A percentile compares a stretch with the other conserved stretches of the same genome.
These are phyloP conservation scores for Mus pahari DNA, from an alignment of 2,113 vertebrate genomes.

Conservation along the genomic window DNA sequence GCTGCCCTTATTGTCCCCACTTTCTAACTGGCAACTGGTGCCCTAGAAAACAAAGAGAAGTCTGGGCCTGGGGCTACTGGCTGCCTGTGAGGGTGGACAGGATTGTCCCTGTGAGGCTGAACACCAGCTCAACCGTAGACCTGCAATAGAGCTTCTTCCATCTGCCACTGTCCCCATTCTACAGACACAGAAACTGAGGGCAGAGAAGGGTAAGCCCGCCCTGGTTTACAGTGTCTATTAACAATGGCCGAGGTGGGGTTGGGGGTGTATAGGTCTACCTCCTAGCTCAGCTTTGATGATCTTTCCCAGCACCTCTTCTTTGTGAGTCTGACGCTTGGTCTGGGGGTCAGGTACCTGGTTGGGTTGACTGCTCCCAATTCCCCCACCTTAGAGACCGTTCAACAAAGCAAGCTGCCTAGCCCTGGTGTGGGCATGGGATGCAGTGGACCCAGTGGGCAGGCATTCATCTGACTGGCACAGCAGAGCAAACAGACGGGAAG, in stretches of 20 bases:
- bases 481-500: constrained; percentile 77
- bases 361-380: background rate
- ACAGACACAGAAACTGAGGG: constrained; percentile 1
- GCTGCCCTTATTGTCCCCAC: background rate
- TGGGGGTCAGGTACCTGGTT: background rate
- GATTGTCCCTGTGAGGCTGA: background rate
- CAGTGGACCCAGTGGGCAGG: background rate
- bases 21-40: background rate
- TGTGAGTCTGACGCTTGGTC: background rate
- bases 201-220: background rate
- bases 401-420: background rate
- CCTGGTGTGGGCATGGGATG: background rate
- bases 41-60: background rate
- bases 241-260: rapidly evolving
- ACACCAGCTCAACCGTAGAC: background rate
- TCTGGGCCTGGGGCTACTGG: background rate
- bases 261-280: background rate
- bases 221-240: background rate
- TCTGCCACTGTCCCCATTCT: background rate
- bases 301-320: background rate
- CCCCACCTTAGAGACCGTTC: background rate
- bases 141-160: background rate
- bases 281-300: background rate
- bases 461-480: constrained; percentile 63
- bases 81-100: rapidly evolving